phyloP scores from a whole-genome alignment of 2,113 vertebrate species.

The Polyodon spathula region DNA sequence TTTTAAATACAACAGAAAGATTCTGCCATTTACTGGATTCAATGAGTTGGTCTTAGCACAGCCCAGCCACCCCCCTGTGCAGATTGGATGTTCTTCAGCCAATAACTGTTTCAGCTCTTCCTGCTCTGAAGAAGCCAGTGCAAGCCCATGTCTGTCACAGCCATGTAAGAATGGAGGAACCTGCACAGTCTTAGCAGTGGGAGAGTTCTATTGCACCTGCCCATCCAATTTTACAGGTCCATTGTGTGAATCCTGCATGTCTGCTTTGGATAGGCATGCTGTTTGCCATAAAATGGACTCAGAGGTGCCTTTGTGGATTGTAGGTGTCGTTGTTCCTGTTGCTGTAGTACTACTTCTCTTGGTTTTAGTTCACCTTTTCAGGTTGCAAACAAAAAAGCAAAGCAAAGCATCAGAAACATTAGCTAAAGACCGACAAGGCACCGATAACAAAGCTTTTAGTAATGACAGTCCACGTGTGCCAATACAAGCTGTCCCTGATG shows the following conservation, averaged over 20 bases:
- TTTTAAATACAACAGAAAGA: conserved; percentile 36
- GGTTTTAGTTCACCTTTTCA: conserved; percentile 25
- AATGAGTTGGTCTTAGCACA: conserved; percentile 37
- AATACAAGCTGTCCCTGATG: conserved; percentile 1
- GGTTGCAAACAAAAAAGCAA: conserved; percentile 3
- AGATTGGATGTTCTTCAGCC: conserved; percentile 35
- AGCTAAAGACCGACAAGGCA: conserved; percentile 27
- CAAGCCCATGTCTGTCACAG: conserved; percentile 28
- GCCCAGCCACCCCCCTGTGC: conserved; percentile 35
- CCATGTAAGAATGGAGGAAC: conserved; percentile 28
- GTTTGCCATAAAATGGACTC: conserved; percentile 26
- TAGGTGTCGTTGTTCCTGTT: conserved; percentile 37
- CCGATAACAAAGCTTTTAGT: conserved; percentile 36
- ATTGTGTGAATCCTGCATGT: conserved; percentile 40
- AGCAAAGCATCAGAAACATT: conserved; percentile 8
- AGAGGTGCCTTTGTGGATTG: conserved; percentile 37
- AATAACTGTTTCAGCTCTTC: conserved; percentile 32
- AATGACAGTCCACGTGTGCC: conserved; percentile 19
- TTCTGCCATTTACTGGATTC: conserved; percentile 38
- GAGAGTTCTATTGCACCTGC: conserved; percentile 43
- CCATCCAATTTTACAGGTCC: conserved; percentile 32
- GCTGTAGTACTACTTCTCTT: conserved; percentile 27
- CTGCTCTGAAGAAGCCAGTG: conserved; percentile 27
- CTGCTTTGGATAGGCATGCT: conserved; percentile 2
- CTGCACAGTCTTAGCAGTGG: conserved; percentile 11